A percentile compares a stretch with the other conserved stretches of the same genome.
Conservation (phyloP, 2,113 vertebrate species). For the Gallinago paraguaiae region DNA sequence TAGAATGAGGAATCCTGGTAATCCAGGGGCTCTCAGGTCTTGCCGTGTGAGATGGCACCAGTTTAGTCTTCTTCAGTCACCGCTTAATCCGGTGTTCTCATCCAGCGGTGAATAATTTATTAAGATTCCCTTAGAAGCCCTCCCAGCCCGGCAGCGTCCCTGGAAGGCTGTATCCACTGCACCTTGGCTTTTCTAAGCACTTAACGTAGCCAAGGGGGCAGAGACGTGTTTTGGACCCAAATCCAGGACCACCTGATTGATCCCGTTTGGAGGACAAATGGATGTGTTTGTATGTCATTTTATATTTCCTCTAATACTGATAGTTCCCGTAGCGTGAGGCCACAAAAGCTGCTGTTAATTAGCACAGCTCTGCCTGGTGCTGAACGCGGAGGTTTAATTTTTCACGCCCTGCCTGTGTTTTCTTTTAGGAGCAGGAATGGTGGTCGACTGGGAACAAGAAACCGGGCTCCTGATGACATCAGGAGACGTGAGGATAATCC, state of each 20-base stretch:
- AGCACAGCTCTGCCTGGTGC: neutral
- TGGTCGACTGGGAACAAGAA: constrained; percentile 98
- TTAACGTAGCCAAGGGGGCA: neutral
- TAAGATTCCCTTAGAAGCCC: neutral
- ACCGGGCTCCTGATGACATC: constrained; percentile 96
- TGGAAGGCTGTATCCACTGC: neutral
- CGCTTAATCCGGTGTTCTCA: rapidly evolving
- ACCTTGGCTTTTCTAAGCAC: neutral
- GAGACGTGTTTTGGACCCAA: rapidly evolving
- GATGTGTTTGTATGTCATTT: neutral
- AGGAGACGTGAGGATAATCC: constrained; percentile 91
- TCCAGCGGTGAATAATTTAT: neutral
- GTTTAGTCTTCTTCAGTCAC: rapidly evolving
- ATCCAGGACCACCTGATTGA: neutral
- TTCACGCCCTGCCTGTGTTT: neutral
- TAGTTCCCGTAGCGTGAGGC: neutral
- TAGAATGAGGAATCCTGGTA: rapidly evolving
- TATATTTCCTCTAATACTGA: rapidly evolving
- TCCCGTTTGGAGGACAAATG: neutral
- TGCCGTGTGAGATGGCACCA: neutral
- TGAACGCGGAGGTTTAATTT: neutral
- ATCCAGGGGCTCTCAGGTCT: neutral
- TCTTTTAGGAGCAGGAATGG: constrained; percentile 91
- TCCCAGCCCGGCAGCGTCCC: neutral
- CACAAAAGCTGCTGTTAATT: neutral